Evolutionary conservation across 2,888 invertebrate genomes (phyloP).

Genomic region (Phalera bucephala): DNA sequence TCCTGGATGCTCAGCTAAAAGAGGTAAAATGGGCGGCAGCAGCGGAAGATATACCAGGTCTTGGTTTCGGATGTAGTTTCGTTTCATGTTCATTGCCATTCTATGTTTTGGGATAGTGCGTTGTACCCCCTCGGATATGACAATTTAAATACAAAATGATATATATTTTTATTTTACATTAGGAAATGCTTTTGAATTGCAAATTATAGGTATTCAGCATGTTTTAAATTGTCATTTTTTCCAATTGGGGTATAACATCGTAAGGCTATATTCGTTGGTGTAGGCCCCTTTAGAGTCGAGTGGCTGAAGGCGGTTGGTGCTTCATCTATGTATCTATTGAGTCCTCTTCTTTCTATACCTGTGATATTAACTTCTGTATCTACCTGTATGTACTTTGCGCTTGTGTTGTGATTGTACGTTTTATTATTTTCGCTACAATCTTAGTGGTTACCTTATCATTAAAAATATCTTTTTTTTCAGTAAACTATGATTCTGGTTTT

Average conservation of each 20-base stretch:
- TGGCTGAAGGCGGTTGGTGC: slow-evolving; percentile 78
- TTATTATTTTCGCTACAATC: slow-evolving; percentile 11
- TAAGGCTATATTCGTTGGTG: slow-evolving; percentile 63
- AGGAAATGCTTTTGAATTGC: too few species aligned
- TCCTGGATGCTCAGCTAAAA: slow-evolving; percentile 94
- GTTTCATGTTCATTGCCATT: slow-evolving; percentile 68
- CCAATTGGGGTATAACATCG: slow-evolving; percentile 33
- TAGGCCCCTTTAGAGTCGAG: slow-evolving; percentile 60
- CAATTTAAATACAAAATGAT: too few species aligned
- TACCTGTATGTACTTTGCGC: slow-evolving; percentile 57
- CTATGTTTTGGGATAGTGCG: slow-evolving; percentile 53
- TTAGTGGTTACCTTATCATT: too few species aligned
- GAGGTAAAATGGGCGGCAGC: slow-evolving; percentile 88
- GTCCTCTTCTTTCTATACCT: slow-evolving; percentile 56
- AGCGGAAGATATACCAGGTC: slow-evolving; percentile 58
- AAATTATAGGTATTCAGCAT: too few species aligned
- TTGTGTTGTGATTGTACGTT: slow-evolving; percentile 74
- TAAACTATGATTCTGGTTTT: background rate
- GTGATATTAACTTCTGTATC: slow-evolving; percentile 62
- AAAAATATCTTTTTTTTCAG: background rate
- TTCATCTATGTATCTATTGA: slow-evolving; percentile 73
- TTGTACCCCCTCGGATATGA: slow-evolving; percentile 7
- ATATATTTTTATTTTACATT: background rate
- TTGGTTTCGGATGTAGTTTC: slow-evolving; percentile 72
- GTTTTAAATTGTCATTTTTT: slow-evolving; percentile 28